Base-by-base conservation (phyloP, 1,140 invertebrate genomes). In the Cydia amplana region DNA sequence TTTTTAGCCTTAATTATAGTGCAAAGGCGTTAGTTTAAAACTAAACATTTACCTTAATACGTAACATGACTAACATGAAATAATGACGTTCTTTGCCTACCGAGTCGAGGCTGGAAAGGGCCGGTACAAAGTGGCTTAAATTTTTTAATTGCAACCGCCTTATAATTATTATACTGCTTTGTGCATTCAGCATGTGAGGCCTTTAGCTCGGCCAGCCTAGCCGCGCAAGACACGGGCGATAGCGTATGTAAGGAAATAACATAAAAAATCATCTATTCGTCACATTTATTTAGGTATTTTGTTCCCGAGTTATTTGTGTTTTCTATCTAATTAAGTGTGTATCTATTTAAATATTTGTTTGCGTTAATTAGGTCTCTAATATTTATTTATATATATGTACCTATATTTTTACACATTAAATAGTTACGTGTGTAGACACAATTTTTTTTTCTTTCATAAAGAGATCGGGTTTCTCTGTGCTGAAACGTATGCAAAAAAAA, bases 151-250 rank as follows among this genome's bases (percentile, higher is more conserved):
- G 89, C 89, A 75, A 80, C 85, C 83, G 88, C 85, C 84, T 88
- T 90, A 89, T 88, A 86, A 87, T 91, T 91, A 91, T 91, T 91
- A 91, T 91, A 80, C 86, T 83, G 82, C 89, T 92, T 92, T 92
- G 90, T 92, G 88, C 85, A 85, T 91, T 89, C 84, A 88, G 80
- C 80, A 83, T 89, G 86, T 88, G 79, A 77, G 86, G 84, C 80
- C 82, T 86, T 84, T 87, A 67, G 76, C 76, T 73, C 12, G 23
- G 25, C 76, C 32, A 65, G 25, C n/a, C 16, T 32, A 40, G 28
- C 0, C 1, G 16, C 64, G 12, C 25, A 18, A 43, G 6, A 0
- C n/a, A 70, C 1, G 18, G 65, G 65, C 32, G 65, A n/a, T 0
- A 67, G 64, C 64, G 64, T 18, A 1, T 55, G n/a, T 49, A 49